These are phyloP conservation scores for Megathymus violae DNA, from an alignment of 1,140 invertebrate species.

Conservation along the genomic window DNA sequence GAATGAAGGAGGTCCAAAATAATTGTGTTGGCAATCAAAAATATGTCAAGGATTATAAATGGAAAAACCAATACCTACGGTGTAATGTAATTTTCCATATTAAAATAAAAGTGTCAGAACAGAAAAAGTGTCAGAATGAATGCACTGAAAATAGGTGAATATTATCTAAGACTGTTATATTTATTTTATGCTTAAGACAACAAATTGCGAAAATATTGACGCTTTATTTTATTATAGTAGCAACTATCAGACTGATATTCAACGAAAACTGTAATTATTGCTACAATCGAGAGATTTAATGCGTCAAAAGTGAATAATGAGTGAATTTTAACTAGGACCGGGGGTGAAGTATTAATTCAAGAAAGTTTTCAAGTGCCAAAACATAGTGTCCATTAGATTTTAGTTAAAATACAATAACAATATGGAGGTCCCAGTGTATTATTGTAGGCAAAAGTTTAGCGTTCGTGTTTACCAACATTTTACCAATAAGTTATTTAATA, in stretches of 20 bases:
- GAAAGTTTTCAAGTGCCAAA: constrained; percentile 52
- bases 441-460: constrained; percentile 22
- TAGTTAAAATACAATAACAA: constrained; percentile 44
- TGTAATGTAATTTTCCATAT: too few relatives aligned
- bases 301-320: constrained; percentile 32
- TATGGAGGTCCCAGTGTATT: constrained; percentile 33
- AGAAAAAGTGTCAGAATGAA: too few relatives aligned
- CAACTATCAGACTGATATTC: too few relatives aligned
- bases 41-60: not conserved
- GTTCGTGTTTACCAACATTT: constrained; percentile 17
- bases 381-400: constrained; percentile 56
- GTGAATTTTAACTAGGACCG: constrained; percentile 29
- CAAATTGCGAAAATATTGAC: not conserved
- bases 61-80: too few relatives aligned
- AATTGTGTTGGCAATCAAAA: not conserved
- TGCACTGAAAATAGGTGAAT: not conserved
- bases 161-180: not conserved
- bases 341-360: constrained; percentile 25
- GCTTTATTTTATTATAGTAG: too few relatives aligned
- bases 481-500: constrained; percentile 7
- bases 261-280: too few relatives aligned
- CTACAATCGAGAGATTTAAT: not conserved
- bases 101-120: not conserved
- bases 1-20: constrained; percentile 8
- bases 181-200: constrained; percentile 1